Evolutionary conservation across 2,888 invertebrate species (phyloP), one percentile per base, ranked within the genome.

Genomic region (Oscheius sp.): DNA sequence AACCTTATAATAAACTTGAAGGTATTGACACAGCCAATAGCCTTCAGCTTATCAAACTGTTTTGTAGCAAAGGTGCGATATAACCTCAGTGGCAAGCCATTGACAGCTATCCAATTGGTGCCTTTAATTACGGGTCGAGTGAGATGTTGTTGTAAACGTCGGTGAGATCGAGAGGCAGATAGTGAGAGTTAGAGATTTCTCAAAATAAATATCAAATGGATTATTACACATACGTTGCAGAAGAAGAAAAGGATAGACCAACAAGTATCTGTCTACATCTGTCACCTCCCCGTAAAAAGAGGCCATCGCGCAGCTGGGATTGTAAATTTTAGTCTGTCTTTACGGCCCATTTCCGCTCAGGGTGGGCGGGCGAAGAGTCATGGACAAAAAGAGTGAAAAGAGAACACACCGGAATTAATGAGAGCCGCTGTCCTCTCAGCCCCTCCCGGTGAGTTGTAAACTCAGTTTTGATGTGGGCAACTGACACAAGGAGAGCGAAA

Each of bases 281-380:
- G 22, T 44, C 41, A 28, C 59, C 44, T 41, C 28, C 41, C 26
- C 26, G 59, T 44, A 59, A 59, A 59, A 59, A 59, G 59, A 44
- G 41, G 30, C 26, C 14, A 22, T 32, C 54, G 20, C 51, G 41
- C 59, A 59, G 59, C 59, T 59, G 59, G 28, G 59, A n/a, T 28
- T 59, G 59, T 59, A 59, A 59, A 59, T 59, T 57, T 59, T 44
- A 22, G 54, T 54, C 33, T 30, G 44, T 30, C 59, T 59, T 59
- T 59, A 59, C 59, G 59, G 59, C 59, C 44, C 59, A 59, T 59
- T 59, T 59, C 59, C 59, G 57, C 32, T 22, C 20, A 6, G 20
- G 54, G 20, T 36, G 14, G 8, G 36, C 6, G 47, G 14, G 22
- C 4, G 22, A 22, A n/a, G n/a, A n/a, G n/a, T n/a, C n/a, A n/a